Percentiles rank a stretch among this genome's conserved stretches.
phyloP scores from a whole-genome alignment of 2,113 vertebrate species.

The Conger conger region DNA sequence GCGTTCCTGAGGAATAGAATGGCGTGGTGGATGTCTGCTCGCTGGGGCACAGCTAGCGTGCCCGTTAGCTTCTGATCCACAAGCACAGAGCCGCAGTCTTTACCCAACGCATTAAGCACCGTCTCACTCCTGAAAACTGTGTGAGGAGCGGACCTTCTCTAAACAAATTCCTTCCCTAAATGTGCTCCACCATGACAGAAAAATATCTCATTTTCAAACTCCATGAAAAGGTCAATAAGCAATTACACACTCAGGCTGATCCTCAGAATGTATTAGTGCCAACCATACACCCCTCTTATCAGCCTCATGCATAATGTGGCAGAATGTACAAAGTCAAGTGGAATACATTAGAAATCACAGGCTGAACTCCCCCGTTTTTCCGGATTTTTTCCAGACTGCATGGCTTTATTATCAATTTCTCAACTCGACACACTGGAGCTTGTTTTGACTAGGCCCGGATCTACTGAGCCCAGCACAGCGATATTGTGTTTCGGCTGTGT shows the following conservation, averaged over 20 bases:
- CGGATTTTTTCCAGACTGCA: not conserved
- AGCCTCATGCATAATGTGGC: constrained; percentile 12
- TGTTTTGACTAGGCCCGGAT: not conserved
- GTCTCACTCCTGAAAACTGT: not conserved
- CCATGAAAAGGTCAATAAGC: constrained; percentile 30
- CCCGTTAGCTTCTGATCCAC: not conserved
- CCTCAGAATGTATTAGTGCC: constrained; percentile 23
- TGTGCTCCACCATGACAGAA: not conserved
- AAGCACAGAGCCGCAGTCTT: not conserved
- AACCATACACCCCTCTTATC: constrained; percentile 5
- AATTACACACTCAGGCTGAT: constrained; percentile 13
- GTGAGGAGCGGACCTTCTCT: not conserved
- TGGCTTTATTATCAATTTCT: not conserved
- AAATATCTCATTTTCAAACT: constrained; percentile 21
- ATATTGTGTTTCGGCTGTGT: not conserved
- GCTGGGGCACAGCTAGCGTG: not conserved
- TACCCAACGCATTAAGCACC: not conserved
- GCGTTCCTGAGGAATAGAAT: not conserved
- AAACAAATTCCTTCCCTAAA: not conserved
- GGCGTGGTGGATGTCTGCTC: not conserved
- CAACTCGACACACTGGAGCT: not conserved
- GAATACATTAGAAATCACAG: constrained; percentile 18
- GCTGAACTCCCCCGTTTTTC: not conserved
- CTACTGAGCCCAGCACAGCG: not conserved
- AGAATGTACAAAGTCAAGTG: not conserved